Evolutionary conservation across 2,797 vertebrate species (phyloP).

Genomic region (Tangara arthus): DNA sequence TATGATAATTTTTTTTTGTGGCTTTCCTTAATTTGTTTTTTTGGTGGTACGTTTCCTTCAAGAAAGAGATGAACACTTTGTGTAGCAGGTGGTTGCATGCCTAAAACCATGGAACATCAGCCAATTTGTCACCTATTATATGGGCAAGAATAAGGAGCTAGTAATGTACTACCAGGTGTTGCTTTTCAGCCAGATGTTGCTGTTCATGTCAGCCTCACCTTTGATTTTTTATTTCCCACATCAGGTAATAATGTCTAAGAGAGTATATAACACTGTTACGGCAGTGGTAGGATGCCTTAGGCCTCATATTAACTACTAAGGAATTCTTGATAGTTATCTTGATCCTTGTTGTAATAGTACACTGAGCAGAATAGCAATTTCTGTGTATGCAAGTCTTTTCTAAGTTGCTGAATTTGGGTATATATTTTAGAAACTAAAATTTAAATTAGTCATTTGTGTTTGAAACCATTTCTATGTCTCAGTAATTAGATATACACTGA

Average conservation of each 20-base stretch:
- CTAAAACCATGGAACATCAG: background rate
- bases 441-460: background rate
- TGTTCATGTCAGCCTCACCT: background rate
- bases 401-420: background rate
- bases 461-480: background rate
- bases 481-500: background rate
- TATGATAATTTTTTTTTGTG: accelerated
- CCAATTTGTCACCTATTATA: background rate
- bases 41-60: background rate
- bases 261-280: background rate
- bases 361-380: background rate
- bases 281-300: background rate
- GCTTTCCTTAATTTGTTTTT: background rate
- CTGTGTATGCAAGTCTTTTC: background rate
- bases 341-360: background rate
- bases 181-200: background rate
- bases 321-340: background rate
- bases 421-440: background rate
- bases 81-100: background rate
- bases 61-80: background rate
- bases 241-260: background rate
- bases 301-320: background rate
- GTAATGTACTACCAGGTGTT: background rate
- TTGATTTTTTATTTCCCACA: background rate
- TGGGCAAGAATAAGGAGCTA: background rate